A percentile compares a stretch with the other conserved stretches of the same genome.
These are phyloP conservation scores for Cyanoliseus patagonus DNA, from an alignment of 2,113 vertebrate genomes.

Conservation along the genomic window DNA sequence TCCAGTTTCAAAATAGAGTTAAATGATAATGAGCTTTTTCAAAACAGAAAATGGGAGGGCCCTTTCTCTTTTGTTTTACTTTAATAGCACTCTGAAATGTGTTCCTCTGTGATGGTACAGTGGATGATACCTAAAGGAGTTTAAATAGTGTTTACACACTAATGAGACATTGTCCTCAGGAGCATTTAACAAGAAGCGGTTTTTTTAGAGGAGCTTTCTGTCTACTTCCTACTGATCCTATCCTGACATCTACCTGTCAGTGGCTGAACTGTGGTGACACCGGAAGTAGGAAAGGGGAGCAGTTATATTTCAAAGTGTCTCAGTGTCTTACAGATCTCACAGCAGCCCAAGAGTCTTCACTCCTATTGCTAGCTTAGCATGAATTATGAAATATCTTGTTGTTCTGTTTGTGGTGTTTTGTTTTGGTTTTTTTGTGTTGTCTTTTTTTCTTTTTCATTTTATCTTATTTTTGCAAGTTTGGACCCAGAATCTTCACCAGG, in stretches of 20 bases:
- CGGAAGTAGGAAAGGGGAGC: neutral
- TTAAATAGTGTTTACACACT: neutral
- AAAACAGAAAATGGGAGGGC: neutral
- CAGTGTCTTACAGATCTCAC: neutral
- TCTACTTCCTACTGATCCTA: neutral
- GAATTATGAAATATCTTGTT: neutral
- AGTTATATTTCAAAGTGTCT: neutral
- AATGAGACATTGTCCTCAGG: neutral
- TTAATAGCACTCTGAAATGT: neutral
- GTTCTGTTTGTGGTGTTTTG: neutral
- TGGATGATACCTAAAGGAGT: neutral
- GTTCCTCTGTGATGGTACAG: neutral
- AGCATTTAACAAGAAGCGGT: neutral
- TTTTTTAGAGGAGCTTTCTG: neutral
- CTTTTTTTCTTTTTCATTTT: neutral
- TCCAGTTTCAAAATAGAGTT: neutral
- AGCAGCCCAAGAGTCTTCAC: neutral
- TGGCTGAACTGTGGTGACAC: neutral
- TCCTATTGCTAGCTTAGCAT: neutral
- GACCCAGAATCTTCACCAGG: neutral
- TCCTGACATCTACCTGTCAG: neutral
- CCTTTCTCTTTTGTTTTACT: neutral
- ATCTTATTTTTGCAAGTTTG: neutral
- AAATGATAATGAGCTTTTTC: neutral
- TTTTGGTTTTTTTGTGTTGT: neutral